Base-by-base conservation (phyloP, 2,797 vertebrate species). In the Bufotes viridis region DNA sequence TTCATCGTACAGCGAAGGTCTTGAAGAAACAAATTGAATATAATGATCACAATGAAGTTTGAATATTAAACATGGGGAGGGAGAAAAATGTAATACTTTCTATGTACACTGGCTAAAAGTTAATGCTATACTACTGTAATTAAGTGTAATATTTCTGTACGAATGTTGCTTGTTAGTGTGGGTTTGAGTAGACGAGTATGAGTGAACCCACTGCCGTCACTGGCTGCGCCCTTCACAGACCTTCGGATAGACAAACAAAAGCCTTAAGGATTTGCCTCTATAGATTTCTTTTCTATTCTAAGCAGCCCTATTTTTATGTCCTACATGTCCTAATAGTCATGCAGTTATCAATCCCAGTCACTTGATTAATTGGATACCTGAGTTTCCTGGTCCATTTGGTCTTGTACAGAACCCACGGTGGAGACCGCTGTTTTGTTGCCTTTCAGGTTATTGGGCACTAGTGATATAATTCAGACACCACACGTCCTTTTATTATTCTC, bases 121-220 rank as follows among this genome's bases (percentile, higher is more conserved):
- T 94, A 94, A 92, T 96, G 97, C 96, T 97, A 97, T 96, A 98
- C 98, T 98, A 98, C 98, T 98, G 97, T 97, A 98, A 97, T 96
- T 97, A 93, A 96, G 93, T 96, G 96, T 96, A 96, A 95, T 95
- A 96, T 97, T 95, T 96, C 97, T 97, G 97, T 95, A 94, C 93
- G 96, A 96, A 95, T 96, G 95, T 94, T 90, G 93, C 92, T 90
- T 92, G 92, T 93, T 93, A 91, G 94, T 91, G 93, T 93, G 95
- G 93, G 92, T 95, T 93, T 94, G 94, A 95, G 94, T 95, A 95
- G 94, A 93, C 92, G 92, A 93, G 95, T 96, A 93, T 93, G 94
- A 94, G 93, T 93, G 93, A 92, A 93, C 93, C 96, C 95, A 94
- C 96, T 94, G 94, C 94, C 92, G 93, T 94, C 94, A 93, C 93